Base-by-base conservation (phyloP, 2,113 vertebrate genomes). In the Lepus americanus region DNA sequence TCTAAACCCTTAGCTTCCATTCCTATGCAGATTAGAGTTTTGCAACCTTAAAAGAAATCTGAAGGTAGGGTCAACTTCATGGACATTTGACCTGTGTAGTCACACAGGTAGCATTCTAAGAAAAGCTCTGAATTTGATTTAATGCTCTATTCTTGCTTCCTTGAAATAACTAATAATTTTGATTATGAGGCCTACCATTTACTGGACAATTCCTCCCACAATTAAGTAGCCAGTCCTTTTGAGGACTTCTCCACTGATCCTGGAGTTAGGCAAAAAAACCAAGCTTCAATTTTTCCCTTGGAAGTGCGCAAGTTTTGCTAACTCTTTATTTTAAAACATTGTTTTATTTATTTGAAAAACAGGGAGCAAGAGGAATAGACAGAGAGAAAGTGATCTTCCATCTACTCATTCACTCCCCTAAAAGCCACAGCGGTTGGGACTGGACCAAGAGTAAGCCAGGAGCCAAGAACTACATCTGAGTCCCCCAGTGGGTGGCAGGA, bases 191-290 rank as follows among this genome's bases (percentile, higher is more conserved):
- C 17, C 33, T 31, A 87, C 0, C 6, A 44, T 39, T 85, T 67
- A 0, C 66, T 55, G 11, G 1, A 59, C n/a, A 17, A 8, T 19
- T 7, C 8, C 22, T 10, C 20, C 25, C 0, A 39, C 25, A 53
- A 55, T 53, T n/a, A 85, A 3, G n/a, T 70, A 63, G 39, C 9
- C 27, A 64, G 12, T 39, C 9, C 8, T 72, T 25, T 25, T 22
- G 69, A 86, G 80, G 20, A 1, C 12, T 33, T 55, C 27, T 73
- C 53, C 33, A 13, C 33, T n/a, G 36, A 90, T 31, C 4, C 33
- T 9, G 66, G 27, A 87, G 67, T 49, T 49, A 19, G 31, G 44
- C 89, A 33, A 49, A 2, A 44, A 49, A 7, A 66, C 3, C 13
- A 36, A 27, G 22, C 59, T 87, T 78, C 17, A 23, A 1, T 23